Base-by-base conservation (phyloP, 2,797 vertebrate genomes). In the Cynopterus sphinx region DNA sequence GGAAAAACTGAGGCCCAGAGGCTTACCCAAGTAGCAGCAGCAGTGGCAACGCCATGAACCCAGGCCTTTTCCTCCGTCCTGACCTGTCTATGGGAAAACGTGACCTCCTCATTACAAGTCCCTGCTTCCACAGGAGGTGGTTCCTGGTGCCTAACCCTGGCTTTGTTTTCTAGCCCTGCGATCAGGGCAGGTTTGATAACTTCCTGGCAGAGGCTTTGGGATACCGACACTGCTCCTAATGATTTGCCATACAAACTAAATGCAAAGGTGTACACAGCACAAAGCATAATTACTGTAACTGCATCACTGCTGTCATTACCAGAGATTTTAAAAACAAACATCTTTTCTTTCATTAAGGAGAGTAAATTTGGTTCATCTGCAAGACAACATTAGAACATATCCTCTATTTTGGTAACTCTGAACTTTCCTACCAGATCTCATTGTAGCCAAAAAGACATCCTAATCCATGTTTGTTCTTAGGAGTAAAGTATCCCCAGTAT, bases 371-470 rank as follows among this genome's bases (percentile, higher is more conserved):
- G 46, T 90, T 91, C 73, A 63, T 82, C 82, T 85, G 16, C 31
- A 84, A 90, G 95, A 88, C 55, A 81, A 68, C 39, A 39, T 84
- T 67, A 81, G 65, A 81, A 87, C 28, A 77, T 19, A 68, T 63
- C 92, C 41, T 79, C 70, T 93, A 70, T 89, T 91, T 90, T 81
- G 90, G 85, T 95, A 70, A 93, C 70, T 70, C 46, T 1, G 92
- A 78, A 82, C 68, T 90, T 90, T 90, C 90, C 75, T 95, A 91
- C 73, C 55, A 41, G 81, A 83, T 88, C 43, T 31, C 86, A 85
- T 15, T n/a, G 16, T 16, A 90, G 70, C 49, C 88, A 81, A 79
- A 97, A 43, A 84, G 87, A 92, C 51, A 90, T 68, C 67, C 55
- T 59, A 61, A 77, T 81, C 55, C 71, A 59, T 49, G 12, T 73